Evolutionary conservation across 2,797 vertebrate species (phyloP).

Genomic region (Lithobates pipiens): DNA sequence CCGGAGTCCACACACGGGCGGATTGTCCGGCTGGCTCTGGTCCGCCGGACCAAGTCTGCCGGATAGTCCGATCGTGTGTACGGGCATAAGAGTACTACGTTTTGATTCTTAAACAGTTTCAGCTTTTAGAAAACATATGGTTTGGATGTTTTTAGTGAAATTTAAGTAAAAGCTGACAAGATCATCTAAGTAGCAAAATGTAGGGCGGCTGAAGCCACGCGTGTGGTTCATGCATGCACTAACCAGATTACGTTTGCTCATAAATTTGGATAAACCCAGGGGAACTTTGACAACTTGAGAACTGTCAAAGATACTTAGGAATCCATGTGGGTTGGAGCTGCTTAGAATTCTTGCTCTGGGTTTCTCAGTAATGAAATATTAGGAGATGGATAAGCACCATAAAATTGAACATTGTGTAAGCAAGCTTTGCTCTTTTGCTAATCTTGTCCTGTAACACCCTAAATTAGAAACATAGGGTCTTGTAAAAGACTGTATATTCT

Average conservation of each 20-base stretch:
- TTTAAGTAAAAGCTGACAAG: no score
- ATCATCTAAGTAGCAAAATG: no score
- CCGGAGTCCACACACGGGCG: no score
- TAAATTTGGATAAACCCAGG: conserved; percentile 18
- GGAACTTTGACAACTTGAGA: neutral
- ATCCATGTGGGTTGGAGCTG: conserved; percentile 12
- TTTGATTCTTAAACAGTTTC: no score
- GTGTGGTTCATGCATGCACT: conserved; percentile 7
- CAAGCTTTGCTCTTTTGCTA: neutral
- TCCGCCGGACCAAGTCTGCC: no score
- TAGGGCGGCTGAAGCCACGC: neutral
- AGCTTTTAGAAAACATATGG: no score
- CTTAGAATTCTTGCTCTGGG: neutral
- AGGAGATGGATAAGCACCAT: neutral
- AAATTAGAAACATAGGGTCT: conserved; percentile 31
- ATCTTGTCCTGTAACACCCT: conserved; percentile 17
- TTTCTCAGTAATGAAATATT: conserved; percentile 27
- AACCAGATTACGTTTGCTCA: conserved; percentile 17
- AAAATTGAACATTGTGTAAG: conserved; percentile 21
- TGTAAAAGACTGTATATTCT: neutral
- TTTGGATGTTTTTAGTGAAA: no score
- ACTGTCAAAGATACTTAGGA: neutral
- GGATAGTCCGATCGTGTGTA: no score
- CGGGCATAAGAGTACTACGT: no score
- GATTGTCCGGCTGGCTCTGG: no score